A percentile compares a stretch with the other conserved stretches of the same genome.
phyloP scores from a whole-genome alignment of 2,797 vertebrate genomes.

The Chromobotia macracanthus region DNA sequence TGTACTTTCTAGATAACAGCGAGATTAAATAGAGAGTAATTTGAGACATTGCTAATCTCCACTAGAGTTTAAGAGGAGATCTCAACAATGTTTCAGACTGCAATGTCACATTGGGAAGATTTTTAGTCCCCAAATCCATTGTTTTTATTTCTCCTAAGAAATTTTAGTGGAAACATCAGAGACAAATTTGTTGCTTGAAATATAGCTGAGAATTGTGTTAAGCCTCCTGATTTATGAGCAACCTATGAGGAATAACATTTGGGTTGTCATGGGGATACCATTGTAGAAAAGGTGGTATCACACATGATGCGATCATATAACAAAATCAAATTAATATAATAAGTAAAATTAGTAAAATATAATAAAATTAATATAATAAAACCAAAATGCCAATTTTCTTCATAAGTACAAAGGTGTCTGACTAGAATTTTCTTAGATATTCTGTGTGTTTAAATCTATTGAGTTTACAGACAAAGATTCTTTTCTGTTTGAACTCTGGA shows the following conservation, averaged over 20 bases:
- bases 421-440: not conserved
- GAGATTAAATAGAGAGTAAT: too few species aligned
- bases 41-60: too few species aligned
- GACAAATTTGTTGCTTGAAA: not conserved
- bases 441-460: conserved; percentile 4
- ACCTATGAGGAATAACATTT: not conserved
- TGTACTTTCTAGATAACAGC: not conserved
- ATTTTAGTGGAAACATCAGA: not conserved
- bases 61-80: too few species aligned
- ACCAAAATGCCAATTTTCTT: not conserved
- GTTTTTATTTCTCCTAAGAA: not conserved
- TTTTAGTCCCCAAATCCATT: not conserved
- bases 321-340: too few species aligned
- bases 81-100: not conserved
- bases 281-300: not conserved
- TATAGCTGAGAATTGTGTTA: not conserved
- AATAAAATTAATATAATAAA: not conserved
- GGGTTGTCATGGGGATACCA: not conserved
- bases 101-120: not conserved
- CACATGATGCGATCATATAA: not conserved
- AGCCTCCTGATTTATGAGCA: not conserved
- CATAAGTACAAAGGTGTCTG: not conserved
- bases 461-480: not conserved
- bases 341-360: too few species aligned
- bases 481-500: not conserved